These are phyloP conservation scores for Glaucomys volans DNA, from an alignment of 2,113 vertebrate species.

Conservation along the genomic window DNA sequence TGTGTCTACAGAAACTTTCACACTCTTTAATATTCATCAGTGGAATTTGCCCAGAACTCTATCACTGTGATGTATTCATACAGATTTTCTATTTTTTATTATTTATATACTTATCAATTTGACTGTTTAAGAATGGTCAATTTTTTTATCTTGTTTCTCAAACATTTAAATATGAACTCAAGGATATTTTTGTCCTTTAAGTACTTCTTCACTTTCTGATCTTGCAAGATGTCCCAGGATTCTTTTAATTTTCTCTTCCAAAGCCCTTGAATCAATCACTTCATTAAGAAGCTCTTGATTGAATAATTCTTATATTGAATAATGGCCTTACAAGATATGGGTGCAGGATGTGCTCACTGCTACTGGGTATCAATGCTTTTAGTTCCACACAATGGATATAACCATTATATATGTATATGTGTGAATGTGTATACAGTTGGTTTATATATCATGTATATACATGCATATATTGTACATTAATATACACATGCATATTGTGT, in stretches of 20 bases:
- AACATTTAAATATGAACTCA: background rate
- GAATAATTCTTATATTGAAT: background rate
- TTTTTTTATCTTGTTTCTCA: background rate
- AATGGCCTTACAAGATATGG: background rate
- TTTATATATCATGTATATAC: background rate
- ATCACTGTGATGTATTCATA: background rate
- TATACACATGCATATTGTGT: background rate
- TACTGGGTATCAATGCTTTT: background rate
- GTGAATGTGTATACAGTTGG: background rate
- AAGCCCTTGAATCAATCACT: background rate
- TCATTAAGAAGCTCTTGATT: background rate
- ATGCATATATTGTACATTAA: background rate
- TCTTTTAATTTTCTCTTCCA: background rate
- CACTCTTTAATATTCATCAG: background rate
- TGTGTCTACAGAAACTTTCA: background rate
- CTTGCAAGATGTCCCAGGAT: background rate
- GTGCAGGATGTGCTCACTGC: background rate
- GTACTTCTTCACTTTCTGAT: background rate
- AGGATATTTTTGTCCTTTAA: background rate
- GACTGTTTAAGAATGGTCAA: background rate
- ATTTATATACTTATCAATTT: background rate
- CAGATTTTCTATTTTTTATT: background rate
- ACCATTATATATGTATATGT: background rate
- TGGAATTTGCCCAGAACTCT: background rate
- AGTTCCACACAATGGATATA: background rate